These are phyloP conservation scores for Melikaiella ostensackeni DNA, from an alignment of 2,888 invertebrate genomes.

Conservation along the genomic window DNA sequence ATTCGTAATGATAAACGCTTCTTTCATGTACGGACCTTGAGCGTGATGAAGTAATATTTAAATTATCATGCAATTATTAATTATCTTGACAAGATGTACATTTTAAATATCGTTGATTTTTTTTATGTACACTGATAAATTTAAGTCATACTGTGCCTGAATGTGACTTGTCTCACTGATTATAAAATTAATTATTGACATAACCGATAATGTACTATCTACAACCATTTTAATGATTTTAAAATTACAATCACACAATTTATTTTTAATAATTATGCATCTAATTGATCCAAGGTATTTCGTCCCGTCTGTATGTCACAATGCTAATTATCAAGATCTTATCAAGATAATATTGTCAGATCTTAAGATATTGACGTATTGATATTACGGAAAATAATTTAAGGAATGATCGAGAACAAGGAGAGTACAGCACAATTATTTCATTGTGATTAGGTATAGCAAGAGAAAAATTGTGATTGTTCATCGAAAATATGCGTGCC, in stretches of 20 bases:
- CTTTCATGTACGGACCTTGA: neutral
- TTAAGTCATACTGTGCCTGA: too few species aligned
- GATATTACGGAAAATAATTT: neutral
- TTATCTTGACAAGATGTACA: neutral
- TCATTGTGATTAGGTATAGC: neutral
- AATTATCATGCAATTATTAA: neutral
- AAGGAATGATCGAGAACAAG: neutral
- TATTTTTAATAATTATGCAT: too few species aligned
- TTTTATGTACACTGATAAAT: too few species aligned
- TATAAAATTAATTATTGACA: too few species aligned
- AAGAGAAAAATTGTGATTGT: neutral
- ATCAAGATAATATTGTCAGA: constrained; percentile 15
- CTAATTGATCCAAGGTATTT: too few species aligned
- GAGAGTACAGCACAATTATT: neutral
- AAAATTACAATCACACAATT: too few species aligned
- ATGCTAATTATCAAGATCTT: neutral
- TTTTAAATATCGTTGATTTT: too few species aligned
- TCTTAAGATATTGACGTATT: neutral
- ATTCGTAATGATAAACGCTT: neutral
- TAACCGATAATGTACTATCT: too few species aligned
- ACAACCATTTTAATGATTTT: too few species aligned
- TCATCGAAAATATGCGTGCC: neutral
- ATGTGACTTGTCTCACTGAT: too few species aligned
- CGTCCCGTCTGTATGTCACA: too few species aligned
- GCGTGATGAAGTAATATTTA: neutral